A percentile compares a stretch with the other conserved stretches of the same genome.
phyloP scores from a whole-genome alignment of 2,888 invertebrate species.

The Venusia cambrica region DNA sequence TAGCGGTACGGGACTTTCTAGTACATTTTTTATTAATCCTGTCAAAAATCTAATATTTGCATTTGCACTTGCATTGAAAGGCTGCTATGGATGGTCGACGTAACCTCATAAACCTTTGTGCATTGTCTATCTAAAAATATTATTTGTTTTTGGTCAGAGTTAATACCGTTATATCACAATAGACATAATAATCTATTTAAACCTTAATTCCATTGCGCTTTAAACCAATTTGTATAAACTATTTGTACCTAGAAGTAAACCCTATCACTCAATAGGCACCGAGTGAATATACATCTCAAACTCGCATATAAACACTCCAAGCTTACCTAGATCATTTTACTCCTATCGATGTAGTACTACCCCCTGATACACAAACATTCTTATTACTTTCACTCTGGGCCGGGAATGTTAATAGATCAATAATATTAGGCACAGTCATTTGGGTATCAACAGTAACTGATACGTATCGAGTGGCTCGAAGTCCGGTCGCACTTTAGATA shows the following conservation, averaged over 20 bases:
- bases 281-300: slow-evolving; percentile 3
- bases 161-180: slow-evolving; percentile 25
- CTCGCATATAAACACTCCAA: too few relatives aligned
- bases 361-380: slow-evolving; percentile 3
- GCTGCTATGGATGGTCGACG: neutral
- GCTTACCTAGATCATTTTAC: neutral
- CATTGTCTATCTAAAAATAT: slow-evolving; percentile 17
- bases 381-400: slow-evolving; percentile 35
- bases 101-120: slow-evolving; percentile 7
- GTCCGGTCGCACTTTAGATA: neutral
- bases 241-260: slow-evolving; percentile 8
- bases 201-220: too few relatives aligned
- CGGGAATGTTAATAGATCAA: slow-evolving; percentile 57
- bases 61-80: too few relatives aligned
- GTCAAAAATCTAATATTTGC: too few relatives aligned
- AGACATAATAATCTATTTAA: slow-evolving; percentile 9
- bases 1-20: too few relatives aligned
- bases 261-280: slow-evolving; percentile 11
- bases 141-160: slow-evolving; percentile 27
- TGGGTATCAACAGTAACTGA: slow-evolving; percentile 8
- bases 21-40: too few relatives aligned
- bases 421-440: slow-evolving; percentile 29
- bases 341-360: slow-evolving; percentile 1
- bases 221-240: slow-evolving; percentile 16
- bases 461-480: neutral